Percentiles rank a stretch among this genome's conserved stretches.
These are phyloP conservation scores for Halictus quadricinctus DNA, from an alignment of 2,888 invertebrate genomes.

Conservation along the genomic window DNA sequence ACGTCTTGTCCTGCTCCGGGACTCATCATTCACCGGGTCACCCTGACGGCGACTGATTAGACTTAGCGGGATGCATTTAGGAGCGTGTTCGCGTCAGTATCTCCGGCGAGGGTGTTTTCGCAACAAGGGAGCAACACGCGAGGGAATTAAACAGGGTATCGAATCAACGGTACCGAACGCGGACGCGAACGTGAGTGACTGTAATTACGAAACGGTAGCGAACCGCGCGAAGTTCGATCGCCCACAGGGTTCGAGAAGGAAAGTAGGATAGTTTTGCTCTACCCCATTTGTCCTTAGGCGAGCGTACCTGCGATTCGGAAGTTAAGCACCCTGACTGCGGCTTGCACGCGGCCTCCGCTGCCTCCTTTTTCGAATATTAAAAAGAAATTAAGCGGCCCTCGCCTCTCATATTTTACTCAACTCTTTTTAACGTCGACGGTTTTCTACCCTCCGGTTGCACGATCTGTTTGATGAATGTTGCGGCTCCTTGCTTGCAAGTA, in stretches of 20 bases:
- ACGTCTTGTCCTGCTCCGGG: constrained; percentile 60
- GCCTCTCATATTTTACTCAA: neutral
- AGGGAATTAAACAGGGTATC: constrained; percentile 19
- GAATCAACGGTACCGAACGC: constrained; percentile 33
- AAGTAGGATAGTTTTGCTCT: constrained; percentile 40
- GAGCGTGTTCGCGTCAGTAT: constrained; percentile 34
- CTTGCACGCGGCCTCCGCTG: constrained; percentile 20
- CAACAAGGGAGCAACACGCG: neutral
- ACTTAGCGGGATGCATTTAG: constrained; percentile 62
- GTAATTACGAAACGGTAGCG: constrained; percentile 77
- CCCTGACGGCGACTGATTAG: constrained; percentile 72
- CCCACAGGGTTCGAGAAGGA: constrained; percentile 40
- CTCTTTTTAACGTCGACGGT: neutral
- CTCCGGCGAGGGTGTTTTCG: constrained; percentile 38
- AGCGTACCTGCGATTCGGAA: constrained; percentile 46
- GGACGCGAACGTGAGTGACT: constrained; percentile 72
- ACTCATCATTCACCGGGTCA: constrained; percentile 69
- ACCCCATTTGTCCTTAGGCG: constrained; percentile 41
- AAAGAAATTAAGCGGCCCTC: constrained; percentile 31
- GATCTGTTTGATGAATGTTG: constrained; percentile 1
- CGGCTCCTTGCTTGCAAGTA: neutral
- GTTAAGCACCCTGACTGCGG: constrained; percentile 39
- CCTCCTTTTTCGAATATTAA: constrained; percentile 39
- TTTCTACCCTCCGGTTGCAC: constrained; percentile 1
- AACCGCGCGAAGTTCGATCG: constrained; percentile 42